A percentile compares a stretch with the other conserved stretches of the same genome.
These are phyloP conservation scores for Colletes latitarsis DNA, from an alignment of 1,140 invertebrate species.

Conservation along the genomic window DNA sequence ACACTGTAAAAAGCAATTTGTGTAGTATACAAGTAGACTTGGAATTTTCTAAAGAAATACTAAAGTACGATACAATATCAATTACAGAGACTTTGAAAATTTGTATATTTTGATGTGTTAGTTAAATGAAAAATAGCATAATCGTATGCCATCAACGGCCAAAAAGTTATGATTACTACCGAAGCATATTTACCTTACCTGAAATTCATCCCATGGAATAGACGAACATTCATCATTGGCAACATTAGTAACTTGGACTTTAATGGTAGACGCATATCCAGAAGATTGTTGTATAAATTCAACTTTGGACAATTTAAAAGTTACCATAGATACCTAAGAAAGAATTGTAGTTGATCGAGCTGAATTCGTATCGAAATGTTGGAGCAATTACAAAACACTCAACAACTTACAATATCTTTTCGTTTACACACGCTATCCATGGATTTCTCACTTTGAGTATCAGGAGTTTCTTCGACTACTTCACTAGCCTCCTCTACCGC, in stretches of 20 bases:
- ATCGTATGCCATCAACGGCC: slow-evolving; percentile 45
- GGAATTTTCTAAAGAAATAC: slow-evolving; percentile 35
- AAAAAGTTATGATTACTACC: slow-evolving; percentile 9
- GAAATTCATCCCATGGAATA: slow-evolving; percentile 96
- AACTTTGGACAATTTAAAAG: slow-evolving; percentile 90
- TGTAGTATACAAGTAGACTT: slow-evolving; percentile 38
- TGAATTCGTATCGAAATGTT: slow-evolving; percentile 6
- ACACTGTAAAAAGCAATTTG: slow-evolving; percentile 28
- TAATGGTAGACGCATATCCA: slow-evolving; percentile 87
- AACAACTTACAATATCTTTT: slow-evolving; percentile 86
- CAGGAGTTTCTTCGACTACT: slow-evolving; percentile 88
- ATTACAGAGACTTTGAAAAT: slow-evolving; percentile 40
- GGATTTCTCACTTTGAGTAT: slow-evolving; percentile 90
- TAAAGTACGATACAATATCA: slow-evolving; percentile 42
- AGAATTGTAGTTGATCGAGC: slow-evolving; percentile 10
- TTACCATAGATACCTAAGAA: slow-evolving; percentile 89
- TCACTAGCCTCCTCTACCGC: slow-evolving; percentile 91
- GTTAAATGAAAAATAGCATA: slow-evolving; percentile 37
- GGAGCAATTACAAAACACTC: not conserved
- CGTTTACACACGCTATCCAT: slow-evolving; percentile 89
- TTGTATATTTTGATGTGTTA: slow-evolving; percentile 40
- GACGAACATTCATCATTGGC: slow-evolving; percentile 90
- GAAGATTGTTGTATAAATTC: slow-evolving; percentile 91
- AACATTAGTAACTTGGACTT: slow-evolving; percentile 89
- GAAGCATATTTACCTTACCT: slow-evolving; percentile 83